Conservation (phyloP, 2,888 invertebrate species). For the Lottia gigantea region DNA sequence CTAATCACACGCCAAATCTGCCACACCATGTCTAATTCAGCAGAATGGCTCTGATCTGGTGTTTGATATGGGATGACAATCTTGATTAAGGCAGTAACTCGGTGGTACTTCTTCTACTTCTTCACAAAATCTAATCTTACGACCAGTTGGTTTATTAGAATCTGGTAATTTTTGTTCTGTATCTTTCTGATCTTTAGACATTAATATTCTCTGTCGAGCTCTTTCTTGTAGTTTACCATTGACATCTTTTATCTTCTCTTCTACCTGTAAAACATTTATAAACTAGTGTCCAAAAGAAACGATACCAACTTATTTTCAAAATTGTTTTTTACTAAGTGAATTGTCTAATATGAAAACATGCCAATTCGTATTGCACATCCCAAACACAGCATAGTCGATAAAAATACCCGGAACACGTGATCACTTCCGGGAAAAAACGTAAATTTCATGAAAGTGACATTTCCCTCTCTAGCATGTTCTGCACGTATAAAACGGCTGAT, state of each 20-base stretch:
- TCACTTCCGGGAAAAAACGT: too few species aligned
- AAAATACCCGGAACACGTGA: too few species aligned
- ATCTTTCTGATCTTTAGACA: background rate
- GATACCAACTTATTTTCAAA: too few species aligned
- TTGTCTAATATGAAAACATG: too few species aligned
- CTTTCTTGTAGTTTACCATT: background rate
- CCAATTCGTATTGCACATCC: too few species aligned
- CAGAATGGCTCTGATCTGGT: background rate
- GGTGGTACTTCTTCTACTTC: constrained; percentile 4
- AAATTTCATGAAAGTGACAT: too few species aligned
- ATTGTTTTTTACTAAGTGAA: too few species aligned
- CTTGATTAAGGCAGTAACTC: background rate
- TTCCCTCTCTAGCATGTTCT: too few species aligned
- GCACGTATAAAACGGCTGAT: too few species aligned
- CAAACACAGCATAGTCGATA: too few species aligned
- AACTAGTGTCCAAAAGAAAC: too few species aligned
- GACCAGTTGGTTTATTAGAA: background rate
- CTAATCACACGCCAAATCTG: too few species aligned
- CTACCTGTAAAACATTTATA: background rate
- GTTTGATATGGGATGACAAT: background rate
- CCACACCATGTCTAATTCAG: background rate
- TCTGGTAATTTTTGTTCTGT: background rate
- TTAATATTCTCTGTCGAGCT: background rate
- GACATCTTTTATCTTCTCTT: background rate
- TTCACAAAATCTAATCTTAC: background rate